Evolutionary conservation across 2,113 vertebrate genomes (phyloP).

Genomic region (Casuarius casuarius): DNA sequence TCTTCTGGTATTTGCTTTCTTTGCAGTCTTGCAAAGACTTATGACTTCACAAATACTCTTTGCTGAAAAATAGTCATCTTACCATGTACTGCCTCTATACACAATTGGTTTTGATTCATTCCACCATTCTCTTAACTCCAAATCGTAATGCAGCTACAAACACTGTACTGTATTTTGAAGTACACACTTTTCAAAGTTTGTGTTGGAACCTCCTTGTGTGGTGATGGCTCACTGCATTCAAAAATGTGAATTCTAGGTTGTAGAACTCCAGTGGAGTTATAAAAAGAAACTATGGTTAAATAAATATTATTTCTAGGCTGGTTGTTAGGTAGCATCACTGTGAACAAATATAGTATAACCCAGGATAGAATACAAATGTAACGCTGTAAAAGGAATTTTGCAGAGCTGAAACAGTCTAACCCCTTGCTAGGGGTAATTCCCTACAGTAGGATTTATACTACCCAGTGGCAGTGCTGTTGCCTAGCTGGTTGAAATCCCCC

Average conservation of each 20-base stretch:
- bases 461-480: background rate
- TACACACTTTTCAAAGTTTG: background rate
- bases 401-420: background rate
- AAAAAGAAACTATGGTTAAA: background rate
- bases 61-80: background rate
- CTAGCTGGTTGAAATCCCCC: background rate
- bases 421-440: background rate
- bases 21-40: background rate
- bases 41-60: background rate
- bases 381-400: background rate
- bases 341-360: background rate
- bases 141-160: background rate
- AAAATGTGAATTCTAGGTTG: background rate
- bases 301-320: background rate
- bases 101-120: background rate
- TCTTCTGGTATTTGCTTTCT: background rate
- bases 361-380: background rate
- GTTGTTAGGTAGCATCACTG: background rate
- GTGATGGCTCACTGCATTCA: background rate
- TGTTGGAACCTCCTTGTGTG: background rate
- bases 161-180: background rate
- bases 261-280: background rate
- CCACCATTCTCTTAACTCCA: background rate
- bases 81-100: background rate
- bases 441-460: background rate